Base-by-base conservation (phyloP, 2,113 vertebrate species). In the Triplophysa rosa region DNA sequence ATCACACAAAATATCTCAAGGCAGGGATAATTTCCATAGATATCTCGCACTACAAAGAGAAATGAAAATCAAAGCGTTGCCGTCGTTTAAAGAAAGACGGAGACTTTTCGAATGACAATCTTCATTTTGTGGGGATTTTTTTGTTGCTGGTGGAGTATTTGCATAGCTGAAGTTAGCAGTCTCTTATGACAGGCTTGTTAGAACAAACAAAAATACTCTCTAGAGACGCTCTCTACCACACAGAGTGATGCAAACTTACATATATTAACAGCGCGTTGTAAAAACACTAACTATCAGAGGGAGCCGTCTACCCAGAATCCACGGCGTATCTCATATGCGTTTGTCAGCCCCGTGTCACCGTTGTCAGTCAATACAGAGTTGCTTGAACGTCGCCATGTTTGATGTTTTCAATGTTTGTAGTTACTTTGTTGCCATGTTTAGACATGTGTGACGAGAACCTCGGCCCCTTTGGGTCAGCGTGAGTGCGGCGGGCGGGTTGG, bases 41-140 rank as follows among this genome's bases (percentile, higher is more conserved):
- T 89, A 91, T 91, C 86, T 86, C 83, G 68, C 84, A 89, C 89
- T 90, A 90, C 91, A 91, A 92, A 92, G 91, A 90, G 86, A 81
- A 88, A 88, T 82, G 88, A 84, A 90, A 91, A 92, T 93, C 92
- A 93, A 92, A 92, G 90, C 85, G 65, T 80, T 84, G 80, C 70
- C 82, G 78, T 86, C 80, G 69, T 69, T 83, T 83, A 69, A 83
- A 76, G 77, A 49, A 49, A 80, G 66, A 88, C 84, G 83, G 82
- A 86, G 84, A 86, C 84, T 83, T 86, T 90, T 87, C 90, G 89
- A 91, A 89, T 89, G 85, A 89, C 89, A 89, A 70, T 77, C 64
- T 84, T 79, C 87, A 82, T 83, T 85, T 85, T 87, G 88, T 83
- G 88, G 84, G 42, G 0, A 0, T 88, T 79, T 81, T 82, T 74